These are phyloP conservation scores for Oncorhynchus kisutch DNA, from an alignment of 2,113 vertebrate species.

Conservation along the genomic window DNA sequence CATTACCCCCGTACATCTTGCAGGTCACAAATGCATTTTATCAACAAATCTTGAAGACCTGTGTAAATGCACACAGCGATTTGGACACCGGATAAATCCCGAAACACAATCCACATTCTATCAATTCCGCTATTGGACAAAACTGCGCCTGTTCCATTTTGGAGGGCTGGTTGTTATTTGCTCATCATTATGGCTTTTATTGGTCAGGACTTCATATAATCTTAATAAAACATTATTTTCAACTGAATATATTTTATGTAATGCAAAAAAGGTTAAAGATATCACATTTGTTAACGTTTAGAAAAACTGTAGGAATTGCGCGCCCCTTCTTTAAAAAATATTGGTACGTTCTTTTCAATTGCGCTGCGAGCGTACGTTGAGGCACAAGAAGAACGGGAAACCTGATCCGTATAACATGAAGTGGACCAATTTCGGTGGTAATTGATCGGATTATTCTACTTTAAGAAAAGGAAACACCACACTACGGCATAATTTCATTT, in stretches of 20 bases:
- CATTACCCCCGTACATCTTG: too few species aligned
- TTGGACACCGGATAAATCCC: background rate
- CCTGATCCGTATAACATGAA: background rate
- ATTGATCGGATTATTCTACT: constrained; percentile 18
- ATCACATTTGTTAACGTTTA: background rate
- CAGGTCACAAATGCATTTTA: too few species aligned
- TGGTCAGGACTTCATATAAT: background rate
- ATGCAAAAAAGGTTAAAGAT: background rate
- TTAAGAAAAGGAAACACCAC: background rate
- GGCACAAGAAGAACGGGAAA: constrained; percentile 7
- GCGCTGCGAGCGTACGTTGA: constrained; percentile 26
- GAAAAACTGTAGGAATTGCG: background rate
- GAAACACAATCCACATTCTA: constrained; percentile 9
- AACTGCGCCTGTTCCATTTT: constrained; percentile 4
- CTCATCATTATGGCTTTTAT: background rate
- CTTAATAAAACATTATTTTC: background rate
- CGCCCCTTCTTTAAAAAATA: constrained; percentile 1
- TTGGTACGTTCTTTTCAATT: constrained; percentile 31
- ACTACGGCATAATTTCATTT: constrained; percentile 1
- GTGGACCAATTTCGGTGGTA: constrained; percentile 23
- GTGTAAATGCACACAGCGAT: background rate
- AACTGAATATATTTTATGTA: background rate
- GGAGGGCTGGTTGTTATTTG: background rate
- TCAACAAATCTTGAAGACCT: too few species aligned
- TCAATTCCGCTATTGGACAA: constrained; percentile 5